Evolutionary conservation across 2,797 vertebrate genomes (phyloP), one percentile per base, ranked within the genome.

Genomic region (Coilia nasus): DNA sequence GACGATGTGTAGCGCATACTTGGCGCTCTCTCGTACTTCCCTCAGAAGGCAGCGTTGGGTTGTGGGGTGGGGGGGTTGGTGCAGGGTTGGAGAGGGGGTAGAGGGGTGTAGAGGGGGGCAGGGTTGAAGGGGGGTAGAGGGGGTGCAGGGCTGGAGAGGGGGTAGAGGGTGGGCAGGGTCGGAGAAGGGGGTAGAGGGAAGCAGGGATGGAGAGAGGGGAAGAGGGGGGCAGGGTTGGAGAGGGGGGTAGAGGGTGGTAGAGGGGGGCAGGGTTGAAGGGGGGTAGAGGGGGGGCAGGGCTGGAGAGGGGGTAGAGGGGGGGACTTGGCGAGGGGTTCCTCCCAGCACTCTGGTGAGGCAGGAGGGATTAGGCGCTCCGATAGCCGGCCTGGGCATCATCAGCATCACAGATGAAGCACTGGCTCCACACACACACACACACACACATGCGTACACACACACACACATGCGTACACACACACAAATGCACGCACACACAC

Each of bases 391-490:
- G 31, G 31, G 28, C 31, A 35, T 19, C 15, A 75, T 75, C 67
- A 75, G 67, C 31, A 75, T 75, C 67, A 75, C 31, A 41, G 28
- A 75, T 75, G 28, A 75, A 41, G 67, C 14, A 35, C 64, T 2
- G 25, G 64, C 28, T 31, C n/a, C n/a, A 9, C 60, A 47, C 46
- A 47, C 4, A 47, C 46, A 47, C 4, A 47, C 46, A 47, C 4
- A 67, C 7, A 67, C 23, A 64, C 6, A 25, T 9, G 23, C 60
- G 7, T 9, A 64, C 60, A 64, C n/a, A 64, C 60, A 64, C 60
- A 64, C 60, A 64, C 60, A 64, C 60, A 64, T n/a, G 23, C 60
- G 23, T n/a, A 64, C 60, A 64, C 60, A 64, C 60, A 64, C 60
- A 64, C 60, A 64, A 3, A 64, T n/a, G 23, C 60, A 64, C 60